Percentiles rank a stretch among this genome's conserved stretches.
These are phyloP conservation scores for Chymomyza fuscimana DNA, from an alignment of 2,888 invertebrate species.

Conservation along the genomic window DNA sequence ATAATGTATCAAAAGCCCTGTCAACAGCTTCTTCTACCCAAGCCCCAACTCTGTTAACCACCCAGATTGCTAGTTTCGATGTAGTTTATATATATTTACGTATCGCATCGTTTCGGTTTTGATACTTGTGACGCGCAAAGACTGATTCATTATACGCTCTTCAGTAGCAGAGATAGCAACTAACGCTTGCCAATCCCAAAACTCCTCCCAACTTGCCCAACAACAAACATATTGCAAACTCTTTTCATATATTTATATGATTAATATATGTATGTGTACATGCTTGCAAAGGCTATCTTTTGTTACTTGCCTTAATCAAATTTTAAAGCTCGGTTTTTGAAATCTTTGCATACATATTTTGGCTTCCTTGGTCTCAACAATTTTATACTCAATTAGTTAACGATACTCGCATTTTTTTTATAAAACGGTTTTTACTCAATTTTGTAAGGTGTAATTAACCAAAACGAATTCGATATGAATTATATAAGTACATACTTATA, in stretches of 20 bases:
- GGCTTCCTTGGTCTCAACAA: slow-evolving; percentile 16
- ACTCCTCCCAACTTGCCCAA: slow-evolving; percentile 9
- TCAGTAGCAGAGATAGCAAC: slow-evolving; percentile 37
- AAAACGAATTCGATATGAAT: slow-evolving; percentile 9
- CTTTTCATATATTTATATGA: not conserved
- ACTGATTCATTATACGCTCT: slow-evolving; percentile 68
- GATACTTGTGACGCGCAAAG: slow-evolving; percentile 71
- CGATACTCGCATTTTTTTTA: slow-evolving; percentile 45
- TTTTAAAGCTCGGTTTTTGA: not conserved
- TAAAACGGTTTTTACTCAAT: slow-evolving; percentile 49
- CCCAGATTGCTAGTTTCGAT: slow-evolving; percentile 15
- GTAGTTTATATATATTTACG: slow-evolving; percentile 37
- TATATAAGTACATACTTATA: slow-evolving; percentile 19
- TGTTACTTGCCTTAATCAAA: not conserved
- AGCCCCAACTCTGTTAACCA: not conserved
- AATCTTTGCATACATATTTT: not conserved
- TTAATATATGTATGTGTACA: not conserved
- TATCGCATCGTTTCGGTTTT: slow-evolving; percentile 48
- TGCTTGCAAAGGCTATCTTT: not conserved
- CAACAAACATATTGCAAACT: not conserved
- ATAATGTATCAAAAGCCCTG: not conserved
- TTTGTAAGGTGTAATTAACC: slow-evolving; percentile 37
- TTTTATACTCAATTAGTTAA: slow-evolving; percentile 43
- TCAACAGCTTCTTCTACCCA: not conserved
- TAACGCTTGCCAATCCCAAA: slow-evolving; percentile 12